A percentile compares a stretch with the other conserved stretches of the same genome.
Conservation (phyloP, 2,888 invertebrate species). For the Eutolmus rufibarbis region DNA sequence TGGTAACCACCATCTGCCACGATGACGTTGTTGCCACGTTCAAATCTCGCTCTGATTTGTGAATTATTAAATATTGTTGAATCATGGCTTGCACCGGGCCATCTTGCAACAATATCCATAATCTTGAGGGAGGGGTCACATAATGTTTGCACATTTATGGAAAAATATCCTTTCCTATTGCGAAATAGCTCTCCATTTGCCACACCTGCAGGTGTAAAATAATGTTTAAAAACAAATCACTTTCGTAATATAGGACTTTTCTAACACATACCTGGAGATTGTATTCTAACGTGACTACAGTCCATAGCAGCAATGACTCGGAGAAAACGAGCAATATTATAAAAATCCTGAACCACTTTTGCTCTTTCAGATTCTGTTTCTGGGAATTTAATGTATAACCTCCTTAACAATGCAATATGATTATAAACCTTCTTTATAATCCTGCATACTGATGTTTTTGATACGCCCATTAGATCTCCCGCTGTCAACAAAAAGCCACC, state of each 20-base stretch:
- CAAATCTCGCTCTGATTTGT: background rate
- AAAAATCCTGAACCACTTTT: background rate
- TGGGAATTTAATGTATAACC: background rate
- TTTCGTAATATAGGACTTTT: background rate
- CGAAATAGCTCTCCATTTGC: too few species aligned
- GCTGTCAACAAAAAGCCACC: background rate
- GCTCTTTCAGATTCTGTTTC: background rate
- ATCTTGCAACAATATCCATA: too few species aligned
- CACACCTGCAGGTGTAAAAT: too few species aligned
- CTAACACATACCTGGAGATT: too few species aligned
- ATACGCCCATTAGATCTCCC: background rate
- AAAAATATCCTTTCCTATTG: too few species aligned
- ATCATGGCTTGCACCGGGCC: too few species aligned
- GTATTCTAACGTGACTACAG: too few species aligned
- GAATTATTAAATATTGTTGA: constrained; percentile 36
- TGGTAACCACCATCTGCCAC: background rate
- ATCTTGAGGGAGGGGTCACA: too few species aligned
- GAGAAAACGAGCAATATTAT: constrained; percentile 1
- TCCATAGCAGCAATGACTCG: too few species aligned
- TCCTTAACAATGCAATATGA: background rate
- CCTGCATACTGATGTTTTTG: background rate
- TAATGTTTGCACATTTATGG: too few species aligned
- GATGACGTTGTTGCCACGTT: background rate
- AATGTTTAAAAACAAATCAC: too few species aligned
- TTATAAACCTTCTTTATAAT: constrained; percentile 4